Percentiles rank a stretch among this genome's conserved stretches.
Conservation (phyloP, 30 jellyfish, hydroid and myxozoan species). For the Rhopilema esculentum region DNA sequence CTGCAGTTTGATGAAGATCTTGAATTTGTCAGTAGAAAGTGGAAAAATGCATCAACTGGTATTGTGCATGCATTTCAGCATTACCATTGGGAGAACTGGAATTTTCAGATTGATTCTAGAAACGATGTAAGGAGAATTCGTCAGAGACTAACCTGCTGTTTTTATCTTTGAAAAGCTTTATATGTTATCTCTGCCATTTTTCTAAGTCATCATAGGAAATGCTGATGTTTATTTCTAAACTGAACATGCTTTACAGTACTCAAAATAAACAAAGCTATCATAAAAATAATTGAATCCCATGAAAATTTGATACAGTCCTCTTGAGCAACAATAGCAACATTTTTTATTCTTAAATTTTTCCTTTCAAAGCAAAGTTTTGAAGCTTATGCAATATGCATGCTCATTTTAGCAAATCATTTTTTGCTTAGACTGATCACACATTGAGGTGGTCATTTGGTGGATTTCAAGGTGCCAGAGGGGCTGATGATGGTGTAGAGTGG, state of each 20-base stretch:
- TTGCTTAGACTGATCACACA: conserved; percentile 53
- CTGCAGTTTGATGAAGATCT: conserved; percentile 74
- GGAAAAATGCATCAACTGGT: conserved; percentile 96
- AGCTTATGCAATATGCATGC: no score
- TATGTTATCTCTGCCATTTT: no score
- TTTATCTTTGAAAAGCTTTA: neutral
- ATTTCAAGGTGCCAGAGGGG: conserved; percentile 98
- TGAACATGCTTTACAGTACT: no score
- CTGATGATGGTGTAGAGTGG: conserved; percentile 91
- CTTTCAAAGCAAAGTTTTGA: neutral
- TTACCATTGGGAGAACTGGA: conserved; percentile 99
- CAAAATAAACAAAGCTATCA: no score
- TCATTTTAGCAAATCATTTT: neutral
- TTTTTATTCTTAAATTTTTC: neutral
- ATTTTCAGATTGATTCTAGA: conserved; percentile 81
- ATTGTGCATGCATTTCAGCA: conserved; percentile 97
- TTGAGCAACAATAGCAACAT: neutral
- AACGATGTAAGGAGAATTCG: conserved; percentile 65
- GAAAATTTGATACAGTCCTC: neutral
- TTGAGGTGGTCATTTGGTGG: conserved; percentile 97
- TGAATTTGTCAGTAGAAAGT: conserved; percentile 79
- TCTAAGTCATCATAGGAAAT: no score
- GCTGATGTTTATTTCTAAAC: no score
- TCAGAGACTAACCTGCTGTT: neutral
- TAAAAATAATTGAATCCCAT: no score